Conservation (phyloP, 2,113 vertebrate species). For the Hucho hucho region DNA sequence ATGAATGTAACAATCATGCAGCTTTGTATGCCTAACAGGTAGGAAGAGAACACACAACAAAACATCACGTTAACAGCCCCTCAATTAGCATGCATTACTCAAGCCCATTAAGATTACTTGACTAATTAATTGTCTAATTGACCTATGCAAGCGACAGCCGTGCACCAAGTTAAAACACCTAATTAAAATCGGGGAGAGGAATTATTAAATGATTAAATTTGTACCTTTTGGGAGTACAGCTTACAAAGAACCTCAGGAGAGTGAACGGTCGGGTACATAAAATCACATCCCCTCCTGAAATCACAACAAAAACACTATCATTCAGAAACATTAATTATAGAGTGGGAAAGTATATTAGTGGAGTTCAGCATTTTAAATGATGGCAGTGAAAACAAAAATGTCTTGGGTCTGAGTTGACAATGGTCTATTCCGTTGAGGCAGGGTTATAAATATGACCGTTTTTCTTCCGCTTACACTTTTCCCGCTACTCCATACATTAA, state of each 20-base stretch:
- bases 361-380: neutral
- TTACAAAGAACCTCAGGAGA: slow-evolving; percentile 12
- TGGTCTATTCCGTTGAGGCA: too few relatives aligned
- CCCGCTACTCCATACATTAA: too few relatives aligned
- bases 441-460: too few relatives aligned
- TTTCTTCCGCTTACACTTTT: too few relatives aligned
- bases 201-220: slow-evolving; percentile 34
- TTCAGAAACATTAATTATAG: slow-evolving; percentile 31
- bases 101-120: slow-evolving; percentile 33
- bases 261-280: slow-evolving; percentile 26
- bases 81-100: slow-evolving; percentile 42
- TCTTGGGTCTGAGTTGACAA: too few relatives aligned
- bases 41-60: too few relatives aligned
- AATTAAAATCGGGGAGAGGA: slow-evolving; percentile 45
- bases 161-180: slow-evolving; percentile 40
- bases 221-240: slow-evolving; percentile 19
- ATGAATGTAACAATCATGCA: too few relatives aligned
- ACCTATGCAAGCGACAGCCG: slow-evolving; percentile 28
- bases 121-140: slow-evolving; percentile 46
- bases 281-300: slow-evolving; percentile 29
- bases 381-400: too few relatives aligned
- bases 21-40: too few relatives aligned
- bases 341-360: too few relatives aligned
- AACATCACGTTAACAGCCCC: neutral
- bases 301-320: slow-evolving; percentile 25